Evolutionary conservation across 2,113 vertebrate species (phyloP), one percentile per base, ranked within the genome.

Genomic region (Lycaon pictus): DNA sequence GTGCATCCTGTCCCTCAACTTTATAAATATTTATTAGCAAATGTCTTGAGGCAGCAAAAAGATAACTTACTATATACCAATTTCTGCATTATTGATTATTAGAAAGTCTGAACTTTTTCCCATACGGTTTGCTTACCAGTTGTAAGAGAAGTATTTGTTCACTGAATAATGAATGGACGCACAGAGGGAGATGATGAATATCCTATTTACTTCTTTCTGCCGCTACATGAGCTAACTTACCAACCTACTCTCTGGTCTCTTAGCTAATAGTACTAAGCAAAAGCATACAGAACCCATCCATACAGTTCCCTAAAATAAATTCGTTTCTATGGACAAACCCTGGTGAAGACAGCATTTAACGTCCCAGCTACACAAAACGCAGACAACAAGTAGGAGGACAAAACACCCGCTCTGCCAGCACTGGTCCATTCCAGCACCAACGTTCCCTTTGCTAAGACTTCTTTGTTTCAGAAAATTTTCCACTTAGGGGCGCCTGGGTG

Each of bases 1-100:
- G 20, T 12, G 7, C 27, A 69, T 23, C 37, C 51, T 82, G 27
- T 23, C 32, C n/a, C 62, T 22, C 16, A 53, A 32, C 9, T 76
- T 93, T 77, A 77, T 88, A 90, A 90, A 89, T 79, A 88, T 88
- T 81, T 51, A 95, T 32, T 56, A 88, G 51, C 51, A 82, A 65
- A 93, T 15, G 11, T 56, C 71, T 15, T 15, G 76, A 85, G 55
- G 32, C 4, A 12, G 84, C 29, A 69, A 87, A 87, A 88, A 43
- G 71, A 71, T 23, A 32, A n/a, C 15, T 71, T 77, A 20, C 4
- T 55, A 25, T 15, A 90, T 20, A 51, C 90, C 56, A 35, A 90
- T 74, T 84, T 93, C 79, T 32, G 11, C 3, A 0, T n/a, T 67
- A 51, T 19, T 32, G 23, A 84, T 37, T 16, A 84, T 82, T 43